Base-by-base conservation (phyloP, 1,140 invertebrate species). In the Drosophila melanogaster region DNA sequence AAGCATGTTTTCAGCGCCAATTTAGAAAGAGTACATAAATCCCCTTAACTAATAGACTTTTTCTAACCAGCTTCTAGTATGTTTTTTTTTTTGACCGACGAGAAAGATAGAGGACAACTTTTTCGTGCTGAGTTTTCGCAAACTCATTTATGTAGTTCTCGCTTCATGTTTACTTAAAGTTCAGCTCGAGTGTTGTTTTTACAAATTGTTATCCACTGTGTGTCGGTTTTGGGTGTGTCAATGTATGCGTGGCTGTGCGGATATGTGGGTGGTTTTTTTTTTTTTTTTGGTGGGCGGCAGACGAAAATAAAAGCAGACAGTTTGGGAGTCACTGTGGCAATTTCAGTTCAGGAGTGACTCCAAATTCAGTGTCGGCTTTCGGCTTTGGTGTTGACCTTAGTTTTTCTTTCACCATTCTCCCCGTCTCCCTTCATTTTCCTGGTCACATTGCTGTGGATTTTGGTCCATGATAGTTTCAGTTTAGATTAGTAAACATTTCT, bases 131-230 rank as follows among this genome's bases (percentile, higher is more conserved):
- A 83, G 84, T 87, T 89, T 89, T 79, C 83, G 79, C 84, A 87
- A 87, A 87, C 83, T 87, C 83, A 87, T 87, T 87, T 87, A 89
- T 87, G 76, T 83, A 87, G 79, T 87, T 83, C 76, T 79, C 84
- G 76, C 65, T 89, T 79, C 76, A 83, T 87, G 83, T 87, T 87
- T 87, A 84, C 79, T 89, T 87, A 86, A 87, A 83, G 83, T 86
- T 86, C 75, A 78, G 76, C 79, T 90, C 79, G 76, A 90, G 87
- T 90, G 86, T 90, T 90, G 79, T 90, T 90, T 90, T 90, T 90
- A 90, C 86, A 90, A 90, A 90, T 90, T 90, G 86, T 83, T 86
- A 77, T 78, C 61, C 78, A 71, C 66, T 67, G 49, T 56, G 64
- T 70, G 50, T 40, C 24, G 26, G 55, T 43, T 57, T 57, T 57